Conservation (phyloP, 2,113 vertebrate species). For the Cottus gobio region DNA sequence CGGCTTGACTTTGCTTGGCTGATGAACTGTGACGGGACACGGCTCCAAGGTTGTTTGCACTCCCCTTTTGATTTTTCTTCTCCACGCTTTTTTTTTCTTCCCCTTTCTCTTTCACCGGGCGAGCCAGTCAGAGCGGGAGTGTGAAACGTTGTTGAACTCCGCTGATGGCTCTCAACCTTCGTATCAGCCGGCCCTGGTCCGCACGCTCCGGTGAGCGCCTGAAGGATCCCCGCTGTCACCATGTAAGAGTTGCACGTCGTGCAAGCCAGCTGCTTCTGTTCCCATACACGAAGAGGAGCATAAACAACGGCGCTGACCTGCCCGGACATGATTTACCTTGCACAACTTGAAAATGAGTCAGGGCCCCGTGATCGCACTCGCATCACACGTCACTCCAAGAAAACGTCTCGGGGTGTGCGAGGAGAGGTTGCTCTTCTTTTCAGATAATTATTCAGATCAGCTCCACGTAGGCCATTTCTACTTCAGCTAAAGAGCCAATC, state of each 20-base stretch:
- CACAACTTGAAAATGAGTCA: slow-evolving; percentile 63
- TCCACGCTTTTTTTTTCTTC: neutral
- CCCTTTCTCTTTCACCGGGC: neutral
- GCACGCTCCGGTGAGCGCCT: slow-evolving; percentile 65
- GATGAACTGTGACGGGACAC: slow-evolving; percentile 73
- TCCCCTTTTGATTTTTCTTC: neutral
- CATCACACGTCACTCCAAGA: slow-evolving; percentile 59
- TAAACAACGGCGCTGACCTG: slow-evolving; percentile 52
- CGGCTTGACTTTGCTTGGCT: slow-evolving; percentile 69
- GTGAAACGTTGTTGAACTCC: slow-evolving; percentile 54
- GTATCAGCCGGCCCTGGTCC: slow-evolving; percentile 51
- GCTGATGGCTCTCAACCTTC: slow-evolving; percentile 72
- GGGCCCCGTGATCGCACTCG: slow-evolving; percentile 44
- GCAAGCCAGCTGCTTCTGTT: slow-evolving; percentile 67
- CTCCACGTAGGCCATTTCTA: slow-evolving; percentile 20
- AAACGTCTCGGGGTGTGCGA: neutral
- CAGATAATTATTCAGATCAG: slow-evolving; percentile 42
- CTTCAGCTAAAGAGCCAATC: slow-evolving; percentile 17
- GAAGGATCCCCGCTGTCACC: slow-evolving; percentile 68
- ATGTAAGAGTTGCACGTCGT: slow-evolving; percentile 18
- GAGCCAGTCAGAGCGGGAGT: slow-evolving; percentile 42
- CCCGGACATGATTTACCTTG: slow-evolving; percentile 68
- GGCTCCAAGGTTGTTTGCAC: slow-evolving; percentile 77
- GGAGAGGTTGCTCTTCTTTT: slow-evolving; percentile 1
- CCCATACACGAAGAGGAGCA: slow-evolving; percentile 30